Evolutionary conservation across 2,888 invertebrate species (phyloP).

Genomic region (Catonia carolina): DNA sequence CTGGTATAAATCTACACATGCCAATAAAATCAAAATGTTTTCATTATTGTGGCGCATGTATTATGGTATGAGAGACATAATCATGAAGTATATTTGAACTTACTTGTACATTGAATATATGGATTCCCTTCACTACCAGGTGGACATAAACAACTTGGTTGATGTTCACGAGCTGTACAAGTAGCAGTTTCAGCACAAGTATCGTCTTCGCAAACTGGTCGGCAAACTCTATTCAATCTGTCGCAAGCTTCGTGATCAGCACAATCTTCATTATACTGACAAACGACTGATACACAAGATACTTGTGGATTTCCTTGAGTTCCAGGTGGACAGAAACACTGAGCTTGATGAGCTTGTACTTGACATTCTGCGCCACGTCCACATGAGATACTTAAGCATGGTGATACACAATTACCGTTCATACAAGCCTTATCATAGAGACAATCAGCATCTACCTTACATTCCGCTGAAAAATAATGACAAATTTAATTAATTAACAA

Average conservation of each 20-base stretch:
- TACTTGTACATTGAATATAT: slow-evolving; percentile 57
- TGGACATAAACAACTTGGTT: slow-evolving; percentile 69
- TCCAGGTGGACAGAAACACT: slow-evolving; percentile 79
- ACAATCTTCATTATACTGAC: slow-evolving; percentile 85
- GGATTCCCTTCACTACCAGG: slow-evolving; percentile 73
- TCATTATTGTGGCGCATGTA: no score
- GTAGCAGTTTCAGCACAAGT: slow-evolving; percentile 70
- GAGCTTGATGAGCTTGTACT: slow-evolving; percentile 66
- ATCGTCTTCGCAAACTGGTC: slow-evolving; percentile 73
- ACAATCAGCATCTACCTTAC: slow-evolving; percentile 65
- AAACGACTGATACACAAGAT: slow-evolving; percentile 74
- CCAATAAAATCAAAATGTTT: no score
- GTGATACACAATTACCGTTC: slow-evolving; percentile 71
- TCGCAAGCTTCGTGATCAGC: slow-evolving; percentile 79
- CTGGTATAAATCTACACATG: no score
- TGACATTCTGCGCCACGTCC: slow-evolving; percentile 73
- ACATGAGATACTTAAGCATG: slow-evolving; percentile 64
- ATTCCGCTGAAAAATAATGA: slow-evolving; percentile 41
- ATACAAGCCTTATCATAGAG: slow-evolving; percentile 77
- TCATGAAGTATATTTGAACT: no score
- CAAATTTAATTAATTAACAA: slow-evolving; percentile 10
- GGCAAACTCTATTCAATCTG: slow-evolving; percentile 71
- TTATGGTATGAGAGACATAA: no score
- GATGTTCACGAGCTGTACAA: slow-evolving; percentile 69
- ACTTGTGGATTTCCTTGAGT: slow-evolving; percentile 44